phyloP scores from a whole-genome alignment of 2,113 vertebrate species.

The Anthoscopus minutus region DNA sequence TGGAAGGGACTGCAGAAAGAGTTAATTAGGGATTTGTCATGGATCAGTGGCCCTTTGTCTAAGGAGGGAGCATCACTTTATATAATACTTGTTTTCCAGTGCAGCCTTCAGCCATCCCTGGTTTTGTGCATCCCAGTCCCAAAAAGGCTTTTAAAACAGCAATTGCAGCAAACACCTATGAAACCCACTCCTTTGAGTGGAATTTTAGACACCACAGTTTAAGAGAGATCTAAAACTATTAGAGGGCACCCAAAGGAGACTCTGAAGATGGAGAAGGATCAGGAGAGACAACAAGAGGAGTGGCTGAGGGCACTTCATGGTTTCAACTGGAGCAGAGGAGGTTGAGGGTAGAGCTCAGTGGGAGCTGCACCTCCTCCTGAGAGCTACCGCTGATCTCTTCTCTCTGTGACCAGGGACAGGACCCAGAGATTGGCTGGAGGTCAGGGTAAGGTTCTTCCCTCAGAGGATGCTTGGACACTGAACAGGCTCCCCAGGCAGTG shows the following conservation, averaged over 20 bases:
- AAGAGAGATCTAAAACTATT: neutral
- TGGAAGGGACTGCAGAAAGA: neutral
- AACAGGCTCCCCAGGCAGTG: neutral
- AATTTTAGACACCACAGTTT: neutral
- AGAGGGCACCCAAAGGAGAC: neutral
- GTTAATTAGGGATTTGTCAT: neutral
- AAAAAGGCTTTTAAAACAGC: neutral
- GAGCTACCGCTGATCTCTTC: neutral
- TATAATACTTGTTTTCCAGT: neutral
- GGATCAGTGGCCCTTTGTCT: neutral
- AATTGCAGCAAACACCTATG: neutral
- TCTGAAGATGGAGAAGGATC: neutral
- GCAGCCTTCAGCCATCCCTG: neutral
- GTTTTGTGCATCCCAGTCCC: neutral
- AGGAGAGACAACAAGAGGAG: neutral
- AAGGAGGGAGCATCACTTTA: neutral
- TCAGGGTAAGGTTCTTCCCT: neutral
- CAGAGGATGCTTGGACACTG: neutral
- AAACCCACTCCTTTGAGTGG: neutral
- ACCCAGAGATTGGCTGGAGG: neutral
- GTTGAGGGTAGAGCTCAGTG: neutral
- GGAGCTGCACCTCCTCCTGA: neutral
- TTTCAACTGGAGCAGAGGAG: neutral
- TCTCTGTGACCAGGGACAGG: neutral
- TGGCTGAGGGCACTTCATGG: fast-evolving